These are phyloP conservation scores for Plutella xylostella DNA, from an alignment of 2,888 invertebrate genomes.

Conservation along the genomic window DNA sequence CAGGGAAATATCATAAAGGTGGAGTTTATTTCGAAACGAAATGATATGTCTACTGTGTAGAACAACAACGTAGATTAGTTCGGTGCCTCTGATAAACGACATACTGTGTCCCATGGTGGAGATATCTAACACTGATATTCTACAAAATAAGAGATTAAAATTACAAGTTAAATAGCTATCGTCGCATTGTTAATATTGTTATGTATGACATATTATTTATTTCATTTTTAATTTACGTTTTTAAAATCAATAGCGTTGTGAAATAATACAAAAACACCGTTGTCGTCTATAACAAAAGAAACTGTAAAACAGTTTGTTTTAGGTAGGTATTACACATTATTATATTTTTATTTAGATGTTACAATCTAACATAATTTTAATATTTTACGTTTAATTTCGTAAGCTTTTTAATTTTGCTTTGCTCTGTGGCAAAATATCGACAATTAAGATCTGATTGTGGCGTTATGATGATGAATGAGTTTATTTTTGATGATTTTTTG, in stretches of 20 bases:
- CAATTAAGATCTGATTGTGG: conserved; percentile 52
- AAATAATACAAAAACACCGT: conserved; percentile 36
- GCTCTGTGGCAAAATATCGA: conserved; percentile 53
- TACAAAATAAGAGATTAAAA: conserved; percentile 1
- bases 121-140: neutral
- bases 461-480: conserved; percentile 34
- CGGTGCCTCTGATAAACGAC: conserved; percentile 34
- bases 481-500: neutral
- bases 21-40: conserved; percentile 66
- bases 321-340: conserved; percentile 57
- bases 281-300: conserved; percentile 37
- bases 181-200: conserved; percentile 14
- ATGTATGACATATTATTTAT: conserved; percentile 23
- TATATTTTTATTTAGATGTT: conserved; percentile 47
- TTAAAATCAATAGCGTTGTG: conserved; percentile 38
- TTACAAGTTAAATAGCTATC: neutral
- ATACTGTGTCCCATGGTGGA: neutral
- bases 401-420: conserved; percentile 68
- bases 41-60: conserved; percentile 68
- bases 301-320: conserved; percentile 53
- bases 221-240: conserved; percentile 25
- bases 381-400: conserved; percentile 47
- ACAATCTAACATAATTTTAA: conserved; percentile 54
- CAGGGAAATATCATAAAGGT: conserved; percentile 26
- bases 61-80: conserved; percentile 54